Evolutionary conservation across 2,797 vertebrate genomes (phyloP).

Genomic region (Gymnodraco acuticeps): DNA sequence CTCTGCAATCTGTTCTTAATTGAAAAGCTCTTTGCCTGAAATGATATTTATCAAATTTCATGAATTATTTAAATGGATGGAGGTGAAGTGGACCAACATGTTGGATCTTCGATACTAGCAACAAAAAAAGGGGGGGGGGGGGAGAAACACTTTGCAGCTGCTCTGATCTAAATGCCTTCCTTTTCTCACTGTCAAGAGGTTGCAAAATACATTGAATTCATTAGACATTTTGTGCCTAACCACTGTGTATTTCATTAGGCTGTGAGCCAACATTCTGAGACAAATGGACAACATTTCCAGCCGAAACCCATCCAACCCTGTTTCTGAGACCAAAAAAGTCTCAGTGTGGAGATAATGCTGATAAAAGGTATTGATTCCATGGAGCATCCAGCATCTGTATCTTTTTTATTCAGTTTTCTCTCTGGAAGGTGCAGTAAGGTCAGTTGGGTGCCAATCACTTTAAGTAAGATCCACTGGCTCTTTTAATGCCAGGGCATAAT

Average conservation of each 20-base stretch:
- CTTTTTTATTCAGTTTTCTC: neutral
- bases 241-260: conserved; percentile 34
- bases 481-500: neutral
- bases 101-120: conserved; percentile 60
- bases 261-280: conserved; percentile 18
- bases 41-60: conserved; percentile 70
- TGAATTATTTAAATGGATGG: conserved; percentile 80
- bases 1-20: conserved; percentile 66
- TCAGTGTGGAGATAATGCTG: conserved; percentile 20
- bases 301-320: conserved; percentile 36
- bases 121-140: neutral
- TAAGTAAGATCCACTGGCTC: neutral
- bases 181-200: conserved; percentile 37
- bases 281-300: conserved; percentile 29
- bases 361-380: conserved; percentile 38
- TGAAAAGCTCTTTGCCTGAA: conserved; percentile 77
- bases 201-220: conserved; percentile 54
- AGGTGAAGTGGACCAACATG: conserved; percentile 64
- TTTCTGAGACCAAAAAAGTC: conserved; percentile 4
- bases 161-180: conserved; percentile 16
- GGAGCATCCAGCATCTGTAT: conserved; percentile 16
- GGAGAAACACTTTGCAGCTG: conserved; percentile 21
- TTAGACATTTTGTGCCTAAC: conserved; percentile 7
- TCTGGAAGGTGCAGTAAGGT: neutral
- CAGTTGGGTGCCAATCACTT: neutral